phyloP scores from a whole-genome alignment of 1,140 invertebrate species.

The Meloidogyne chitwoodi region DNA sequence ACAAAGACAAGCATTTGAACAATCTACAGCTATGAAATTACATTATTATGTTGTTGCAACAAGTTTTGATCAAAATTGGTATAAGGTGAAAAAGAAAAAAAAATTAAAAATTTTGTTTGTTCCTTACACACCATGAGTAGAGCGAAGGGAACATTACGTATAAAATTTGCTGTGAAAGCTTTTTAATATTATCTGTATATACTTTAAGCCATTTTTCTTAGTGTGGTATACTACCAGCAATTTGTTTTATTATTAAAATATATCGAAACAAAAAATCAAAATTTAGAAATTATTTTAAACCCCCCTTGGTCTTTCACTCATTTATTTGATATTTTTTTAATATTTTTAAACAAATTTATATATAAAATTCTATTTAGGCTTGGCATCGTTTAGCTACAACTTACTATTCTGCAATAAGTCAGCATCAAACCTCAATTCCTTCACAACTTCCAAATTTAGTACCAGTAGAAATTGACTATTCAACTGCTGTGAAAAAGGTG shows the following conservation, averaged over 20 bases:
- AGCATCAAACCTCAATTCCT: background rate
- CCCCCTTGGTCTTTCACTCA: too few relatives aligned
- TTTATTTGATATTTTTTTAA: too few relatives aligned
- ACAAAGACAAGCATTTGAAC: constrained; percentile 10
- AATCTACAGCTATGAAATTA: constrained; percentile 55
- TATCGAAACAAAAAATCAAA: too few relatives aligned
- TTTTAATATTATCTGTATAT: too few relatives aligned
- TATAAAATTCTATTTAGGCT: constrained; percentile 66
- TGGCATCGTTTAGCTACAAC: constrained; percentile 97
- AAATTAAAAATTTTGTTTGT: background rate
- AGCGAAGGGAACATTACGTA: background rate
- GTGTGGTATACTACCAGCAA: too few relatives aligned
- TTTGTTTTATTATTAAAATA: too few relatives aligned
- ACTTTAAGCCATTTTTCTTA: too few relatives aligned
- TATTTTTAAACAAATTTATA: too few relatives aligned
- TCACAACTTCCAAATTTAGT: constrained; percentile 18
- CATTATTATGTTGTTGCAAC: constrained; percentile 80
- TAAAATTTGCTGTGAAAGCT: too few relatives aligned
- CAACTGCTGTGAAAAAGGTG: background rate
- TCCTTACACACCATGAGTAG: too few relatives aligned
- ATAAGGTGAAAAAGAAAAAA: constrained; percentile 61
- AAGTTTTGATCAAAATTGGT: constrained; percentile 73
- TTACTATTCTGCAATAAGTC: constrained; percentile 87
- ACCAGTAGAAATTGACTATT: background rate
- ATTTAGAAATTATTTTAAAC: too few relatives aligned